Conservation (phyloP, 1,140 invertebrate species). For the Watersipora subatra region DNA sequence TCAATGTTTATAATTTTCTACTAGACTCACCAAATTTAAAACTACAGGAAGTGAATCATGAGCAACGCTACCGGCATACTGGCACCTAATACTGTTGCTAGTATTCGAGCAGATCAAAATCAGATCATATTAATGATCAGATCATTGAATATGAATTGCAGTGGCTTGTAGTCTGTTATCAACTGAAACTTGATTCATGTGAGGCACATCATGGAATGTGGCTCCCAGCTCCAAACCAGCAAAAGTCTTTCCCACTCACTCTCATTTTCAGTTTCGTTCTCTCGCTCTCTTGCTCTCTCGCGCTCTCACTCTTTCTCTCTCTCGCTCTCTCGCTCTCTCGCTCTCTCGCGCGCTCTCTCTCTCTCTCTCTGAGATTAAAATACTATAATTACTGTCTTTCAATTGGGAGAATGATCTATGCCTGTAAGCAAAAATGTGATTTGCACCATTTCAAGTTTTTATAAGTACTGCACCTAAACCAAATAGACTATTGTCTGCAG, state of each 20-base stretch:
- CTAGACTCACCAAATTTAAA: not conserved
- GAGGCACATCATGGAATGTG: constrained; percentile 11
- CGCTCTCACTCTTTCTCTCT: too few species aligned
- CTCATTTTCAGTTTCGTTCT: too few species aligned
- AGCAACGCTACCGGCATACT: not conserved
- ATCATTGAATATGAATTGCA: constrained; percentile 11
- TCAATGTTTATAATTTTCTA: not conserved
- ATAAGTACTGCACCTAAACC: constrained; percentile 6
- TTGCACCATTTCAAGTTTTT: not conserved
- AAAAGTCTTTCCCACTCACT: constrained; percentile 12
- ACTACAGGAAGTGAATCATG: not conserved
- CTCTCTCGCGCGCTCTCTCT: too few species aligned
- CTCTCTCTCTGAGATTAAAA: too few species aligned
- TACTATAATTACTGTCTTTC: constrained; percentile 14
- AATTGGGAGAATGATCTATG: not conserved
- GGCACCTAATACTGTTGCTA: not conserved
- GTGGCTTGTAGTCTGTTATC: constrained; percentile 13
- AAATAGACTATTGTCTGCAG: too few species aligned
- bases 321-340: too few species aligned
- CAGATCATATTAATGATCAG: not conserved
- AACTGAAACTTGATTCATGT: constrained; percentile 10
- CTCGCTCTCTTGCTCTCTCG: too few species aligned
- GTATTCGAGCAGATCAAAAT: not conserved
- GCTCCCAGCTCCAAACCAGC: constrained; percentile 12
- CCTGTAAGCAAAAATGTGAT: not conserved